Evolutionary conservation across 1,140 invertebrate species (phyloP), one percentile per base, ranked within the genome.

Genomic region (Thaumatotibia leucotreta): DNA sequence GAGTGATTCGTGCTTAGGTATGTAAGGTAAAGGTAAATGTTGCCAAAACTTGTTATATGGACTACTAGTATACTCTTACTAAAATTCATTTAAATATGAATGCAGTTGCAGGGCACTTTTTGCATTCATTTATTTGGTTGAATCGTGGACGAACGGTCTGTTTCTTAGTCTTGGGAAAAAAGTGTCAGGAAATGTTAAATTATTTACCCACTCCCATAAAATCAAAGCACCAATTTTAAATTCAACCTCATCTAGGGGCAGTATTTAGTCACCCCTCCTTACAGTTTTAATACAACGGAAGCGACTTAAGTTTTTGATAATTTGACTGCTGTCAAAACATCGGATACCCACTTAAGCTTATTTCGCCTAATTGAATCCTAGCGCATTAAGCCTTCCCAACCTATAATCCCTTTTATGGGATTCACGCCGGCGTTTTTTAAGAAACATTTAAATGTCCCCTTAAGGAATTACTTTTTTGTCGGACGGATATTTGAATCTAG

Each of bases 361-460:
- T 90, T 89, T 82, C 86, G 67, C 74, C 78, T 88, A 90, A 90
- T 90, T 90, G 88, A 90, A 88, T 90, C 84, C 83, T 88, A 88
- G 87, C 77, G 84, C 74, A 87, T 87, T 88, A 88, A 86, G 72
- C 72, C 74, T 70, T 74, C 67, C 75, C 68, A 82, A 79, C 79
- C 77, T 82, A 83, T 88, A 88, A 88, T 88, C 84, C 81, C 79
- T 70, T 86, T 88, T 87, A 80, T 83, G 76, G 71, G 77, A 72
- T 84, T 83, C 82, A 86, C 84, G 79, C 88, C 88, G 84, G 80
- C 82, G 69, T 63, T 69, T 81, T 83, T 86, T 84, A 76, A 74
- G 72, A 72, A 77, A 77, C 73, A 69, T 76, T 80, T 77, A 76
- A 77, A 66, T 84, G 77, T 83, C 81, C 76, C 74, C 75, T 76